Evolutionary conservation across 2,888 invertebrate species (phyloP), one percentile per base, ranked within the genome.

Genomic region (Pachliopta kotzebuea): DNA sequence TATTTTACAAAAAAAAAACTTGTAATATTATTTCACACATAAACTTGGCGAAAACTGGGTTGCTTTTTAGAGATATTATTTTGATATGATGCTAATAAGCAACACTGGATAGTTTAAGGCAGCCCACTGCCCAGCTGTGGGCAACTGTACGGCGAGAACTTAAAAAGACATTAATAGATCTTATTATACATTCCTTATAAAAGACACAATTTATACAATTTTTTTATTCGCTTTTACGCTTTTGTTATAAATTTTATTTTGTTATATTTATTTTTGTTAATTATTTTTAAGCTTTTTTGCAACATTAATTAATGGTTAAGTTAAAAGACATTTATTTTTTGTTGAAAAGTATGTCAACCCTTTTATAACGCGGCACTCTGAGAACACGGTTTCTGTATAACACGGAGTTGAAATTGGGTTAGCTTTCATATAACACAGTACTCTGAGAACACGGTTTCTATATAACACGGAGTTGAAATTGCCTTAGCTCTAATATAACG

Each of bases 201-300:
- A 29, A 55, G 55, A n/a, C 7, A n/a, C 17, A n/a, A n/a, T 53
- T 53, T 24, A 53, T 53, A 31, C n/a, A n/a, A 49, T 26, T 45
- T 55, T 4, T 52, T 52, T n/a, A 14, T 29, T 57, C 14, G 18
- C 9, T n/a, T 45, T 49, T 58, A 29, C 50, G 49, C 24, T n/a
- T 59, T 20, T 20, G 50, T 55, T 55, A 55, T n/a, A 20, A 37
- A n/a, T 31, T n/a, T 14, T 24, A 11, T 52, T 20, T 21, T 29
- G 20, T 52, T 59, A 59, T 29, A 29, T 23, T 26, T 24, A 11
- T 20, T 52, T 52, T 59, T 59, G 59, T 59, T 59, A 29, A 59
- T 31, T 59, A 59, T 31, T 59, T 59, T 59, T 59, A 59, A 52
- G 59, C 55, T 20, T 55, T 45, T 18, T 4, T 4, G 18, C 6